Evolutionary conservation across 2,888 invertebrate genomes (phyloP), one percentile per base, ranked within the genome.

Genomic region (Diarsia rubi): DNA sequence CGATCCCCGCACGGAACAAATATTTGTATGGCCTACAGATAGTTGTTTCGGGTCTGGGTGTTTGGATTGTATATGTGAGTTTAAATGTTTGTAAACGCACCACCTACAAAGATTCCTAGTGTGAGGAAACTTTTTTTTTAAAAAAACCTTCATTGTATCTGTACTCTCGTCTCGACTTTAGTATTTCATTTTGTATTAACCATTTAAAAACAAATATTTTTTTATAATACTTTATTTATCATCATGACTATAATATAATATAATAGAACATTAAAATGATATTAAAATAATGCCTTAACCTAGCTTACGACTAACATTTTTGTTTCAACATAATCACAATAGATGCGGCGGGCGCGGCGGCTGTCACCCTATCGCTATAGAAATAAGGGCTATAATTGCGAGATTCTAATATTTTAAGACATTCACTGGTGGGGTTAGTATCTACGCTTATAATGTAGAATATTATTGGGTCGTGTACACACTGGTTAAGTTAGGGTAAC

Each of bases 261-360:
- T n/a, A 91, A 92, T 94, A 92, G 91, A 93, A 93, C 93, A 91
- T 93, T 93, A 94, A 93, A 93, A 93, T 87, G 82, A 86, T 92
- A 93, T 92, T 94, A 93, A 94, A 94, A 92, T 94, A 94, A 92
- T 93, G 86, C 79, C 92, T 93, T 93, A 94, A 37, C 24, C 89
- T 93, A 94, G 45, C 92, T 93, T 94, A 94, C 70, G 72, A 54
- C 88, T 91, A 93, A 78, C 45, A 78, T 88, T 88, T 92, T 94
- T 93, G 92, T 93, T 93, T 92, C 90, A 92, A 93, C 79, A 93
- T 92, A 93, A 95, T 95, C 94, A 95, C 94, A 94, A 88, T 92
- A 67, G 86, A 86, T 91, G 88, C 91, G 92, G 91, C 89, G 93
- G 94, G 93, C 91, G 91, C 94, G 94, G 92, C 91, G 88, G 83